Percentiles rank a stretch among this genome's conserved stretches.
Conservation (phyloP, 2,888 invertebrate species). For the Zygothrica quintamaculata region DNA sequence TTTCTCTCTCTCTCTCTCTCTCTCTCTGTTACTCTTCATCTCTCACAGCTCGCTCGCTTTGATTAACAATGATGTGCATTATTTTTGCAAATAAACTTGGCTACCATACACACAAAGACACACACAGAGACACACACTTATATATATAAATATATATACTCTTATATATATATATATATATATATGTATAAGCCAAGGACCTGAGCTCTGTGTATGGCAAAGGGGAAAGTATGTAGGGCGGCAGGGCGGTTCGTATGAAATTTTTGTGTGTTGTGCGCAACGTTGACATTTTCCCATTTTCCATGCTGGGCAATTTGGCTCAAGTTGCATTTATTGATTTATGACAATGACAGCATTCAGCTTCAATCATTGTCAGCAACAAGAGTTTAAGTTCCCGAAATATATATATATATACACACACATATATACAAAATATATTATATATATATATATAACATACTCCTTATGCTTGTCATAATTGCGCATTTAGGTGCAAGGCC, state of each 20-base stretch:
- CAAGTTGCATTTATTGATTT: conserved; percentile 77
- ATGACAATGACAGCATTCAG: conserved; percentile 52
- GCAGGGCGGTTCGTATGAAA: no score
- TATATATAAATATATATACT: no score
- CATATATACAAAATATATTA: conserved; percentile 9
- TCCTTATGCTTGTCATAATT: conserved; percentile 60
- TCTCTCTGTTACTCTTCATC: no score
- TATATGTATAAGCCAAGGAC: background rate
- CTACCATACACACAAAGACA: conserved; percentile 10
- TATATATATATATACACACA: conserved; percentile 6
- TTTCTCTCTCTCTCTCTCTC: background rate
- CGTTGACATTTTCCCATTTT: conserved; percentile 55
- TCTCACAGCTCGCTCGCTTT: conserved; percentile 53
- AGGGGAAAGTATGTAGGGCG: no score
- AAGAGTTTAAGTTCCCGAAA: conserved; percentile 28
- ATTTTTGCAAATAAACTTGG: conserved; percentile 72
- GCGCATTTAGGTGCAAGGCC: conserved; percentile 72
- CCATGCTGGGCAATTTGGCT: conserved; percentile 55
- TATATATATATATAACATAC: conserved; percentile 12
- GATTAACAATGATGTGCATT: conserved; percentile 80
- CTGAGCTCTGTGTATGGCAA: no score
- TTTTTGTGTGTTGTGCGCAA: conserved; percentile 39
- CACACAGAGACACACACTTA: conserved; percentile 1
- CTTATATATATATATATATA: no score
- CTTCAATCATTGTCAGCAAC: conserved; percentile 60